Conservation (phyloP, 2,888 invertebrate genomes). For the Boloria euphrosyne region DNA sequence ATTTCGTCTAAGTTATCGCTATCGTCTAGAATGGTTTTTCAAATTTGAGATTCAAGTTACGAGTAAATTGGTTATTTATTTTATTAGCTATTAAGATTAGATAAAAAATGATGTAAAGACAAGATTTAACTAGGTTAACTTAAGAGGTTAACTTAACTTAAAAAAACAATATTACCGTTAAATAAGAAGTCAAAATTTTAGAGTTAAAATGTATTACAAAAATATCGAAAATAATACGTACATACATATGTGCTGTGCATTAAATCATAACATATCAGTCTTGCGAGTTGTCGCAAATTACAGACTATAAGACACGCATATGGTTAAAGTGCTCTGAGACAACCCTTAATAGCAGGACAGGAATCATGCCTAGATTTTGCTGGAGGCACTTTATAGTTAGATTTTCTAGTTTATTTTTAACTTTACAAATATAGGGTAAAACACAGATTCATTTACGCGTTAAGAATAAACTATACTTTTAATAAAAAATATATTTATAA, state of each 20-base stretch:
- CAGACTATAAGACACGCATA: slow-evolving; percentile 62
- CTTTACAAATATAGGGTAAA: slow-evolving; percentile 4
- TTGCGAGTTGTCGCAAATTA: slow-evolving; percentile 69
- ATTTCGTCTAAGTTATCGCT: too few relatives aligned
- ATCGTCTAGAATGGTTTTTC: too few relatives aligned
- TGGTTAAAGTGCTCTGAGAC: slow-evolving; percentile 66
- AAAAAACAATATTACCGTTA: too few relatives aligned
- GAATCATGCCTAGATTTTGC: slow-evolving; percentile 57
- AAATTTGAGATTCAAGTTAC: too few relatives aligned
- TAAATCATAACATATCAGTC: slow-evolving; percentile 62
- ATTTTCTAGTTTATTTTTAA: slow-evolving; percentile 33
- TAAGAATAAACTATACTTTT: too few relatives aligned
- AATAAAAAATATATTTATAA: not conserved
- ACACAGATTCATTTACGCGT: not conserved
- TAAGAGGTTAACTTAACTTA: too few relatives aligned
- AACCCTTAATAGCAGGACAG: slow-evolving; percentile 73
- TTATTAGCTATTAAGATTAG: too few relatives aligned
- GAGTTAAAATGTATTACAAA: too few relatives aligned
- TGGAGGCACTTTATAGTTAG: slow-evolving; percentile 46
- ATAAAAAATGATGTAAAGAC: too few relatives aligned
- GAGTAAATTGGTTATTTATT: too few relatives aligned
- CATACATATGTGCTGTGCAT: slow-evolving; percentile 27
- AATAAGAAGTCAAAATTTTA: too few relatives aligned
- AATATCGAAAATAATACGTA: slow-evolving; percentile 8
- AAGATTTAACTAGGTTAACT: too few relatives aligned